Conservation (phyloP, 2,797 vertebrate genomes). For the Pygocentrus nattereri region DNA sequence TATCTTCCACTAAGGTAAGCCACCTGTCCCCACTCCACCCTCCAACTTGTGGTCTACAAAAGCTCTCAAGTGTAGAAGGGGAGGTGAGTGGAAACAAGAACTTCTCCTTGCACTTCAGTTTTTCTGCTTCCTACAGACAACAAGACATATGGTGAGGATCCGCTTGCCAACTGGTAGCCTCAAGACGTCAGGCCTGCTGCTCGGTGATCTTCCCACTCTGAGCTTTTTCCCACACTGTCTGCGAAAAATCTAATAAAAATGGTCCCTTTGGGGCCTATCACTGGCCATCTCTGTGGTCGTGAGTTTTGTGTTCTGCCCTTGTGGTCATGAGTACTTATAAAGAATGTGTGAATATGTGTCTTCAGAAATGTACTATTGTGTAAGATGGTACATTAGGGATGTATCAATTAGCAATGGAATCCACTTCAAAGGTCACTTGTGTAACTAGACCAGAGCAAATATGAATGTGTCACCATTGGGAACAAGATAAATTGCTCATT, state of each 20-base stretch:
- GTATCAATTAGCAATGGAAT: slow-evolving; percentile 12
- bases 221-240: slow-evolving; percentile 4
- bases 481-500: not conserved
- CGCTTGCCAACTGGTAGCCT: not conserved
- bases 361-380: not conserved
- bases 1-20: not conserved
- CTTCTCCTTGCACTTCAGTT: not conserved
- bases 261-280: not conserved
- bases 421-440: slow-evolving; percentile 23
- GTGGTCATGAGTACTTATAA: not conserved
- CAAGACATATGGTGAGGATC: not conserved
- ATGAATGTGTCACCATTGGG: not conserved
- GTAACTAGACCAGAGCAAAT: not conserved
- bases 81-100: not conserved
- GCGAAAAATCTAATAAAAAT: not conserved
- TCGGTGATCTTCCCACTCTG: not conserved
- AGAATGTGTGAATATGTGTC: not conserved
- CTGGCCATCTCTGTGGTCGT: slow-evolving; percentile 9
- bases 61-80: not conserved
- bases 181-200: slow-evolving; percentile 2
- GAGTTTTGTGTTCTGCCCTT: slow-evolving; percentile 1
- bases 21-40: slow-evolving; percentile 1
- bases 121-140: not conserved
- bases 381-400: slow-evolving; percentile 1
- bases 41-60: not conserved